Percentiles rank a stretch among this genome's conserved stretches.
These are phyloP conservation scores for Azemiops feae DNA, from an alignment of 2,113 vertebrate species.

Conservation along the genomic window DNA sequence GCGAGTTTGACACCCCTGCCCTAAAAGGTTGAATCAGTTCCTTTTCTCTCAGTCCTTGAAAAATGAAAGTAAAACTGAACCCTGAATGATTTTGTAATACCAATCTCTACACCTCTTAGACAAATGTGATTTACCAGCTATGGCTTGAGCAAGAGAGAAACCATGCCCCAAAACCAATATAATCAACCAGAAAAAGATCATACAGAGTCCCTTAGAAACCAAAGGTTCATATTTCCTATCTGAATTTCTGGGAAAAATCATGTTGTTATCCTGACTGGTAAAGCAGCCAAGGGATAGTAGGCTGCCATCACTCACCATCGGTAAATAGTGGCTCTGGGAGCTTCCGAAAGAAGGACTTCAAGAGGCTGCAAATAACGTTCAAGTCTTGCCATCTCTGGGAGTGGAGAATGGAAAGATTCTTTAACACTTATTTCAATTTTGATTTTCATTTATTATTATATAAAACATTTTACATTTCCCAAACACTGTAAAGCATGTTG, in stretches of 20 bases:
- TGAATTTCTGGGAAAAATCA: neutral
- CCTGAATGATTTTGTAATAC: neutral
- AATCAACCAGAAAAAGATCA: neutral
- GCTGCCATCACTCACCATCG: constrained; percentile 76
- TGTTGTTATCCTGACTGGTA: neutral
- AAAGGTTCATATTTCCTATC: neutral
- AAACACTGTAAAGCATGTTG: neutral
- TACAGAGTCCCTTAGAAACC: neutral
- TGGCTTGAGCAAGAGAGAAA: neutral
- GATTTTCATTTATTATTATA: neutral
- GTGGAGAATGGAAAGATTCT: neutral
- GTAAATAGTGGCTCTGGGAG: constrained; percentile 96
- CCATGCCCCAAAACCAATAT: neutral
- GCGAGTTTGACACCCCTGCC: too few relatives aligned
- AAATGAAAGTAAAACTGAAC: neutral
- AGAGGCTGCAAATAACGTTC: constrained; percentile 94
- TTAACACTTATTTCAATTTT: neutral
- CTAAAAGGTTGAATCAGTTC: neutral
- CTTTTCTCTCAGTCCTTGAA: neutral
- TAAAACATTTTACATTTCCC: neutral
- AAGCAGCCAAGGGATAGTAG: neutral
- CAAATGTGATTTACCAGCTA: neutral
- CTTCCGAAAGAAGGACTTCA: constrained; percentile 97
- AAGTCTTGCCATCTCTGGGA: constrained; percentile 94
- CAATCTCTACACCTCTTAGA: neutral